Evolutionary conservation across 2,113 vertebrate genomes (phyloP), one percentile per base, ranked within the genome.

Genomic region (Craseonycteris thonglongyai): DNA sequence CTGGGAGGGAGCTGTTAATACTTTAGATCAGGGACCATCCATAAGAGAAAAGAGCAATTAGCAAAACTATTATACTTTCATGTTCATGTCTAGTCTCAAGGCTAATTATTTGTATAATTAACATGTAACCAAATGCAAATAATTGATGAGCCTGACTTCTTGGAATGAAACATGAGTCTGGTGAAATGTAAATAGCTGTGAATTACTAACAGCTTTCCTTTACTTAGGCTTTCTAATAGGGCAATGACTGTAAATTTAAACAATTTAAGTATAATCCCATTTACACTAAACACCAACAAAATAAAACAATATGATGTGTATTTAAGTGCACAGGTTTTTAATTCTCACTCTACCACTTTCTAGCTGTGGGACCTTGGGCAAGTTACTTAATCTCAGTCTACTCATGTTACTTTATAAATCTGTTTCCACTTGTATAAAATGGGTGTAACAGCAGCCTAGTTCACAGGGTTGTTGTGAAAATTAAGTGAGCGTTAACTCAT

Each of bases 51-150:
- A 95, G 95, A 97, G 91, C 95, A 95, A 91, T 93, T 93, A 96
- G 83, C 83, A 40, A 76, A 96, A 90, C 47, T 58, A 80, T 97
- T 95, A 95, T 87, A 83, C 92, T 96, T 97, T 87, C 93, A 87
- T 87, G 92, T 71, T 96, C 95, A 40, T 61, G 79, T 97, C 93
- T 96, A 84, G 75, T 93, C 96, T 88, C 87, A 90, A 88, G 86
- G 87, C 96, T 92, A 95, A 95, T 97, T 97, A 97, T 96, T 93
- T 96, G 93, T 92, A 87, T 91, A 95, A 97, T 97, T 96, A 97
- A 95, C 95, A 93, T 97, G 93, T 96, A 95, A 97, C 95, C 83
- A 95, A 96, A 97, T 90, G 96, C 96, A 94, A 97, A 96, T 96
- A 96, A 97, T 88, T 96, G 97, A 97, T 97, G 93, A 96, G 96